Evolutionary conservation across 1,140 invertebrate genomes (phyloP).

Genomic region (Uloborus diversus): DNA sequence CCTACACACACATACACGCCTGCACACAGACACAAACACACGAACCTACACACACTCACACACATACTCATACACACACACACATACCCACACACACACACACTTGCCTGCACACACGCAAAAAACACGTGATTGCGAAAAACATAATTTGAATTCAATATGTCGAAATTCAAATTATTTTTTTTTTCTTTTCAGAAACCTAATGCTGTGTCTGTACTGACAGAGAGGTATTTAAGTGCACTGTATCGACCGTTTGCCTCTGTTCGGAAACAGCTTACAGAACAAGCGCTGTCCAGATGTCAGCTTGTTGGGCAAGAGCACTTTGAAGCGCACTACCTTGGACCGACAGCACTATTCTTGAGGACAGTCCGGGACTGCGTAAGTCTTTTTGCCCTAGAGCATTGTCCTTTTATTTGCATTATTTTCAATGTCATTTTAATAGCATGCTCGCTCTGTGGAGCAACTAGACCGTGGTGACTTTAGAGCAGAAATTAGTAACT

Average conservation of each 20-base stretch:
- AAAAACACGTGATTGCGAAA: neutral
- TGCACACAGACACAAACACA: too few relatives aligned
- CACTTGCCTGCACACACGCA: neutral
- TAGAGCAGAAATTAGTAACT: too few relatives aligned
- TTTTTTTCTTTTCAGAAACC: slow-evolving; percentile 3
- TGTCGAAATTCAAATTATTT: neutral
- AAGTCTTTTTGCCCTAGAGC: slow-evolving; percentile 12
- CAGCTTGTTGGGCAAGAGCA: neutral
- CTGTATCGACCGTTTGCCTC: slow-evolving; percentile 19
- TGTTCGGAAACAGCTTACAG: slow-evolving; percentile 15
- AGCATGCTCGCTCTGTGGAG: too few relatives aligned
- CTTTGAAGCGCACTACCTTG: slow-evolving; percentile 16
- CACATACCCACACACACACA: neutral
- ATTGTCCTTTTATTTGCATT: too few relatives aligned
- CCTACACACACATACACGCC: too few relatives aligned
- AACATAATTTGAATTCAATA: neutral
- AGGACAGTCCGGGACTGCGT: slow-evolving; percentile 20
- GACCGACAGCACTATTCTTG: slow-evolving; percentile 6
- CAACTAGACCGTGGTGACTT: too few relatives aligned
- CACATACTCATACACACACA: neutral
- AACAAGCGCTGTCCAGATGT: slow-evolving; percentile 4
- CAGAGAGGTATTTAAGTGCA: slow-evolving; percentile 1
- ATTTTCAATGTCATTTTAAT: too few relatives aligned
- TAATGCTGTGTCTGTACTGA: neutral
- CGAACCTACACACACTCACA: too few relatives aligned